Conservation (phyloP, 92 coral and sea anemone genomes). For the Epizoanthus rinbou region DNA sequence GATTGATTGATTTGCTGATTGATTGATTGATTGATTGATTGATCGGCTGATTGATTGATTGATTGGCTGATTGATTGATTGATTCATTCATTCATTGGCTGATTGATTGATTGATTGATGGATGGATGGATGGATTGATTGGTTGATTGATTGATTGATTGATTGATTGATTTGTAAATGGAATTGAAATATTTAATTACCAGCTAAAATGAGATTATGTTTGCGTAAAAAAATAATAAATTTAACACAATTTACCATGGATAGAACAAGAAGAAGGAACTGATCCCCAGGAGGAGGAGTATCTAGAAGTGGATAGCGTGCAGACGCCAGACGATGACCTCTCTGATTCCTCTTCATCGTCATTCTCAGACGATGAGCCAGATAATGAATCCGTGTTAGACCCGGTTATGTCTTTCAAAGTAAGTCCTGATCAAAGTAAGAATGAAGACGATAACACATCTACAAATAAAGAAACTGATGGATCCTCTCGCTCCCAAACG, state of each 20-base stretch:
- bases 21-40: too few species aligned
- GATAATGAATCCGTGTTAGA: not conserved
- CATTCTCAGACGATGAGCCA: constrained; percentile 17
- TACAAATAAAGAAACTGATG: not conserved
- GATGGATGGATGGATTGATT: too few species aligned
- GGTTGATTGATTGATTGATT: too few species aligned
- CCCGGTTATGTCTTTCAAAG: not conserved
- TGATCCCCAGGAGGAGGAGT: not conserved
- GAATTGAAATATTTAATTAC: not conserved
- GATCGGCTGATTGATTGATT: too few species aligned
- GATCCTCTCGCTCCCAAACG: not conserved
- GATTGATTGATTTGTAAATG: not conserved
- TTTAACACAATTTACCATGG: not conserved
- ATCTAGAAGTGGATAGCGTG: not conserved
- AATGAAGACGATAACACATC: too few species aligned
- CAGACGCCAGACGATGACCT: not conserved
- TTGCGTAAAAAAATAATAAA: not conserved
- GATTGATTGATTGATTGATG: too few species aligned
- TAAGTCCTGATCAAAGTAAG: not conserved
- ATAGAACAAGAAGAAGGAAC: not conserved
- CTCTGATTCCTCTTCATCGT: not conserved
- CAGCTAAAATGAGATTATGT: too few species aligned
- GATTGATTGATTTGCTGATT: too few species aligned
- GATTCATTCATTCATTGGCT: too few species aligned
- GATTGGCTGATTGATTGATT: too few species aligned